phyloP scores from a whole-genome alignment of 2,113 vertebrate genomes.

The Dasypus novemcinctus region DNA sequence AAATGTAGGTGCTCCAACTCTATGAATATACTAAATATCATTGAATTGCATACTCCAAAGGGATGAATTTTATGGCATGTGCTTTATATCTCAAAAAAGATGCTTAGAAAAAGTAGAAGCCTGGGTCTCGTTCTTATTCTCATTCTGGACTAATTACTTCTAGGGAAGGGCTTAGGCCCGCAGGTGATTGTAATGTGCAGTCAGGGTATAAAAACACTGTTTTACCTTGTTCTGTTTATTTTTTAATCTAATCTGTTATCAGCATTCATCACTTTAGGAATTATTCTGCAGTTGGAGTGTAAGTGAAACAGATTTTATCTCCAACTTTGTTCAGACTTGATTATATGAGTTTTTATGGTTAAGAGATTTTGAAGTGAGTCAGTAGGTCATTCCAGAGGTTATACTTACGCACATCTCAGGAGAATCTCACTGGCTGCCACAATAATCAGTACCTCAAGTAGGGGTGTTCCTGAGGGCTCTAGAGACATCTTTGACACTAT shows the following conservation, averaged over 20 bases:
- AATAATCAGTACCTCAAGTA: too few species aligned
- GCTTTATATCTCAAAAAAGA: background rate
- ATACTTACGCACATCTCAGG: too few species aligned
- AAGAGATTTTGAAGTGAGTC: too few species aligned
- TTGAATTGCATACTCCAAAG: background rate
- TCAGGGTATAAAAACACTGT: background rate
- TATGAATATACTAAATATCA: background rate
- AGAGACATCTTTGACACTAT: too few species aligned
- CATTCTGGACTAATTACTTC: background rate
- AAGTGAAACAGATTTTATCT: background rate
- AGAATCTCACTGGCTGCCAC: too few species aligned
- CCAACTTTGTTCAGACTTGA: background rate
- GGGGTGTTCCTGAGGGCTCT: too few species aligned
- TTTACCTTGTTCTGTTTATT: background rate
- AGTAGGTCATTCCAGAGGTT: too few species aligned
- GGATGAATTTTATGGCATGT: background rate
- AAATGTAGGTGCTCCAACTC: background rate
- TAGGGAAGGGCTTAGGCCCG: background rate
- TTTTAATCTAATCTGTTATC: background rate
- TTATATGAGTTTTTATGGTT: background rate
- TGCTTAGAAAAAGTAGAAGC: background rate
- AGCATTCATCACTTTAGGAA: background rate
- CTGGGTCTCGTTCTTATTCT: background rate
- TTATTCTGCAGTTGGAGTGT: background rate
- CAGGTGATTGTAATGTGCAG: background rate